Conservation (phyloP, 2,113 vertebrate species). For the Tachysurus fulvidraco region DNA sequence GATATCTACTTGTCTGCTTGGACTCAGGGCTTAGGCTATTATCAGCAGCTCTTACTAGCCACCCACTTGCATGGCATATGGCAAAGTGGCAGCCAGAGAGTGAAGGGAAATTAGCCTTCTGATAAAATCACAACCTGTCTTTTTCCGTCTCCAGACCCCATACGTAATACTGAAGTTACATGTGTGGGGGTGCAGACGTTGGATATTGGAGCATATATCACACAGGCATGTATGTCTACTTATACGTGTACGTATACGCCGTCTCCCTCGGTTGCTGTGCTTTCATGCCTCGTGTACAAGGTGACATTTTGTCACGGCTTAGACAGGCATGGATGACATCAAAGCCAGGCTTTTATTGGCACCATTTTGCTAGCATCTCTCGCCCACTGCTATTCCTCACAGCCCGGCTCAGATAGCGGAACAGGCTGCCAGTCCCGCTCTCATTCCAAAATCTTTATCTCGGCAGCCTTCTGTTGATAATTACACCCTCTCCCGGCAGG, state of each 20-base stretch:
- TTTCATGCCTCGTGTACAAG: slow-evolving; percentile 61
- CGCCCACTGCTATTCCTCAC: slow-evolving; percentile 32
- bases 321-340: slow-evolving; percentile 52
- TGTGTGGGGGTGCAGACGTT: neutral
- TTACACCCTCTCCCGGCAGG: slow-evolving; percentile 57
- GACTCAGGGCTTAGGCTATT: slow-evolving; percentile 43
- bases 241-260: neutral
- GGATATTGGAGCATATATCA: neutral
- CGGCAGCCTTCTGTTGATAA: slow-evolving; percentile 69
- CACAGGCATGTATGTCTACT: neutral
- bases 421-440: slow-evolving; percentile 57
- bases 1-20: slow-evolving; percentile 45
- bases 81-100: slow-evolving; percentile 55
- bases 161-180: slow-evolving; percentile 2
- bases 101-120: slow-evolving; percentile 61
- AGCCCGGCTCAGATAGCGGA: slow-evolving; percentile 54
- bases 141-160: neutral
- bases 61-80: slow-evolving; percentile 29
- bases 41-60: slow-evolving; percentile 41
- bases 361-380: slow-evolving; percentile 46
- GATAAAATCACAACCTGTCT: neutral
- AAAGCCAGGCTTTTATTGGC: slow-evolving; percentile 58
- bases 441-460: slow-evolving; percentile 66
- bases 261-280: slow-evolving; percentile 42
- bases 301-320: slow-evolving; percentile 64